phyloP scores from a whole-genome alignment of 2,113 vertebrate genomes.

The Ailurus styani region DNA sequence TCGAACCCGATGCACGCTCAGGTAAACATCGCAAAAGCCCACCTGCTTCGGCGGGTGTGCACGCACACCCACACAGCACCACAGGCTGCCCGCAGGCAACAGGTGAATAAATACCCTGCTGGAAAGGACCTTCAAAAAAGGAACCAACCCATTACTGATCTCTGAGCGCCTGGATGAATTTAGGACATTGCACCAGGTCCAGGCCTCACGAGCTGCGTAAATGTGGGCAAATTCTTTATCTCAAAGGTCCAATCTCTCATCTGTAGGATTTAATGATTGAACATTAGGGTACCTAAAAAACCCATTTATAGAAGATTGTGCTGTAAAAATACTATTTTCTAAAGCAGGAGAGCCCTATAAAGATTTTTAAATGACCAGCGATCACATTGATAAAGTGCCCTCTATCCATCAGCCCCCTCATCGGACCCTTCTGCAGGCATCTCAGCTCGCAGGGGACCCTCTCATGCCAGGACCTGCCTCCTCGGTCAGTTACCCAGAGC shows the following conservation, averaged over 20 bases:
- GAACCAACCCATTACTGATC: background rate
- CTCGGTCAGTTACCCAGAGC: too few relatives aligned
- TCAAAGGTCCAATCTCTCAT: background rate
- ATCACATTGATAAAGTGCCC: background rate
- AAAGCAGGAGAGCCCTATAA: background rate
- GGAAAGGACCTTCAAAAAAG: background rate
- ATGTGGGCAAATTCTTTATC: background rate
- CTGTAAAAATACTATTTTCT: background rate
- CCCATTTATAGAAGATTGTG: too few relatives aligned
- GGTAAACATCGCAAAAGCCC: background rate
- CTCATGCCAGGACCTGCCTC: rapidly evolving
- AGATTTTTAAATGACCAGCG: background rate
- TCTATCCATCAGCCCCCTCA: too few relatives aligned
- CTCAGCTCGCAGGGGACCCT: background rate
- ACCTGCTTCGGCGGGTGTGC: background rate
- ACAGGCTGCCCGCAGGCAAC: background rate
- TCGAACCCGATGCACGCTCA: background rate
- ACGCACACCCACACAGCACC: background rate
- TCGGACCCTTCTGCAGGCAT: background rate
- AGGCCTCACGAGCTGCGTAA: rapidly evolving
- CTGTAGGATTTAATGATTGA: background rate
- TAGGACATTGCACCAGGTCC: background rate
- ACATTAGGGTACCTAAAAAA: too few relatives aligned
- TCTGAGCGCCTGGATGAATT: background rate
- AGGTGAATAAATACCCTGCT: background rate